Base-by-base conservation (phyloP, 2,797 vertebrate species). In the Acestrorhynchus altus region DNA sequence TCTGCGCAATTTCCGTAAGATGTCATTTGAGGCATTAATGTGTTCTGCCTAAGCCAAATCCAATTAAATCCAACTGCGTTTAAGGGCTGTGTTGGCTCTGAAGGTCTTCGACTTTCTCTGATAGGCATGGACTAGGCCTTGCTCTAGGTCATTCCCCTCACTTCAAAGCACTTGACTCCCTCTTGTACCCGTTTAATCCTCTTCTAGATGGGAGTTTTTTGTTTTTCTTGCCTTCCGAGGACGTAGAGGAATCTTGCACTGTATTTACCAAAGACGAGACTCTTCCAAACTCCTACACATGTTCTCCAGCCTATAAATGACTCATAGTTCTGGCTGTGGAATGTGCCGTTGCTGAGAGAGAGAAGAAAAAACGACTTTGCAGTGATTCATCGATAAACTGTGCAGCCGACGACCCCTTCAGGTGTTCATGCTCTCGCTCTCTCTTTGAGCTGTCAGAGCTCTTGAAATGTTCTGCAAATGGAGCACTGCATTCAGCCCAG, bases 11-110 rank as follows among this genome's bases (percentile, higher is more conserved):
- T 66, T 79, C 47, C 40, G 67, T 72, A 51, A 51, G 56, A 76
- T 84, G 77, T 67, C 76, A 56, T 73, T 81, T 80, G 77, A 72
- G 24, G 74, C 68, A 61, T 75, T 86, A 76, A 79, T 70, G 35
- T 18, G 56, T 79, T 82, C 67, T 77, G 72, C 66, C 47, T 46
- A 77, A 74, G 51, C 49, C 75, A 80, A 74, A 77, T 76, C 71
- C 46, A 59, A 77, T 66, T 76, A 72, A 77, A 70, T 77, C 28
- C 40, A 47, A 81, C 60, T 70, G 72, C 72, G 22, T 65, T 80
- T 75, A 73, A 74, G 69, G 47, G 40, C 51, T 61, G 68, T 40
- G 28, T 69, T 74, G 52, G 69, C 67, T 63, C 59, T 16, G 26
- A 26, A 73, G 52, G 35, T 26, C n/a, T 61, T 16, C 60, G 69